Evolutionary conservation across 2,888 invertebrate species (phyloP), one percentile per base, ranked within the genome.

Genomic region (Rhamnusium bicolor): DNA sequence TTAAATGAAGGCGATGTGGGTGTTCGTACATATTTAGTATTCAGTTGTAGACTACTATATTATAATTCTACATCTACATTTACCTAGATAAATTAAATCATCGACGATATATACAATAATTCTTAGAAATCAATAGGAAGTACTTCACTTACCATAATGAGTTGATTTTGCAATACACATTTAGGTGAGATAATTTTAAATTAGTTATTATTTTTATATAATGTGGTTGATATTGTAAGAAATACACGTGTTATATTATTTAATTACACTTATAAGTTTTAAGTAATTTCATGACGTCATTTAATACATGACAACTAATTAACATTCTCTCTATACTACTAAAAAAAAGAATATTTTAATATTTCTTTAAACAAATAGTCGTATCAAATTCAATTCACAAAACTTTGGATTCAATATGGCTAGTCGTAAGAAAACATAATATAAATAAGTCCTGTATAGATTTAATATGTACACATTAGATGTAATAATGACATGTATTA

Each of bases 11-110:
- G 12, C 1, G 4, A 7, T 18, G 32, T 32, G 58, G 32, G 32
- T 58, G 58, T 58, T 4, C 21, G 27, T 58, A n/a, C 3, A 14
- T 32, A 16, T 14, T 58, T 58, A 58, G 18, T 18, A 58, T 58
- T 58, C 58, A 29, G n/a, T 12, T 6, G 12, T 14, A n/a, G 18
- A 18, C 18, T 58, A 24, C 18, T 58, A 58, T 18, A 60, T 62
- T 62, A 62, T 21, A 47, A 62, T 49, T 62, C 24, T 24, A 21
- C 21, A 47, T 21, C 14, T 62, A 62, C 27, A 62, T 62, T 62
- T 62, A 62, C 24, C 16, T 24, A 47, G 47, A 21, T 49, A 46
- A 21, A 21, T 62, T 62, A 62, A 12, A 62, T 62, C 62, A 49
- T 24, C 62, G 47, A 21, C 24, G 21, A 62, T 24, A 62, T 24